Conservation (phyloP, 2,113 vertebrate genomes). For the Suncus etruscus region DNA sequence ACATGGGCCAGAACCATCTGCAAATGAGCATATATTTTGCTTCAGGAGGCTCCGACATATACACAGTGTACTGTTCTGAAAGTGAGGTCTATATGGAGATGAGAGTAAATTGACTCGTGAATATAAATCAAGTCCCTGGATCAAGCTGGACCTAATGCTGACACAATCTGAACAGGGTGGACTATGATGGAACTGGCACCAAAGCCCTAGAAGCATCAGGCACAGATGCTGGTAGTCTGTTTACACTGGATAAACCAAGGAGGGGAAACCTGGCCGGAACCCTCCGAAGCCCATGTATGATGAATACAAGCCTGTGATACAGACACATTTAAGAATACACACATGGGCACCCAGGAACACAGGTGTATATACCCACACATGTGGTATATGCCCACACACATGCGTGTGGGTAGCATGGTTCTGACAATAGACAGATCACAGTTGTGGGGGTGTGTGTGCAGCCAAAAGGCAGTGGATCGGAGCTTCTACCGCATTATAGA, state of each 20-base stretch:
- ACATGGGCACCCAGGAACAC: no score
- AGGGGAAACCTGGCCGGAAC: no score
- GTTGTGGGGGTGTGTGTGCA: fast-evolving
- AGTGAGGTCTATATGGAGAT: background rate
- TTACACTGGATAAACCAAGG: no score
- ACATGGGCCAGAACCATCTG: fast-evolving
- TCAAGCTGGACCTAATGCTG: background rate
- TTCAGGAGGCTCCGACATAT: no score
- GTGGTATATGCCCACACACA: no score
- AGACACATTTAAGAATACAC: no score
- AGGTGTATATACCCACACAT: no score
- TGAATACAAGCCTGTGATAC: no score
- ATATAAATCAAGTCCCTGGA: background rate
- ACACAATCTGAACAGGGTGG: background rate
- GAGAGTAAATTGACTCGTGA: background rate
- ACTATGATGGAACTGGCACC: background rate
- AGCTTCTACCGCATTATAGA: background rate
- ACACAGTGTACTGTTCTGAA: background rate
- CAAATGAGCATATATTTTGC: background rate
- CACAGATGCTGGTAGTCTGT: no score
- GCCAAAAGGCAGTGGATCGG: fast-evolving
- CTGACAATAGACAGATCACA: no score
- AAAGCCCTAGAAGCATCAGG: background rate
- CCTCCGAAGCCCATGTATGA: no score
- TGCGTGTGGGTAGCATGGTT: no score